Conservation (phyloP, 2,888 invertebrate genomes). For the Campopleginae sp. region DNA sequence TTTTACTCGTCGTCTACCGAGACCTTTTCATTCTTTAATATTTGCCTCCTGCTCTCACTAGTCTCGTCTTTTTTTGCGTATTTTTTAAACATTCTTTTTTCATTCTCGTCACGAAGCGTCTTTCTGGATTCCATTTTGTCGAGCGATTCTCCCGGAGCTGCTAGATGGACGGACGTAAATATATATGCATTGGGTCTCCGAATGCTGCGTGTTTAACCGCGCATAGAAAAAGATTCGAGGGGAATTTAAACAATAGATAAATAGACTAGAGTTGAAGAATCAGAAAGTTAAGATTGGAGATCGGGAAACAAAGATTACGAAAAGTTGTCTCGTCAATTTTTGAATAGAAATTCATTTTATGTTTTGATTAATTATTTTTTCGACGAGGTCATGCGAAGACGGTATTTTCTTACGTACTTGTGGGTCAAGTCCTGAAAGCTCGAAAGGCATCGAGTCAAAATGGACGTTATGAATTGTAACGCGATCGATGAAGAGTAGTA, state of each 20-base stretch:
- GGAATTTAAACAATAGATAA: constrained; percentile 51
- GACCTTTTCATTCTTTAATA: constrained; percentile 61
- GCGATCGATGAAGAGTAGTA: constrained; percentile 20
- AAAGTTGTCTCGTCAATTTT: constrained; percentile 11
- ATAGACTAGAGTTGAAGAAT: constrained; percentile 31
- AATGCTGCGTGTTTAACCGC: constrained; percentile 12
- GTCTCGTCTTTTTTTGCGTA: constrained; percentile 32
- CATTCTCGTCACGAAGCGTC: constrained; percentile 61
- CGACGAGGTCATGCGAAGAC: background rate
- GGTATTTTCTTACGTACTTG: background rate
- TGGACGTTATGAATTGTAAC: constrained; percentile 18
- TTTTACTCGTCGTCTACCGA: constrained; percentile 31
- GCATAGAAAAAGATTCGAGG: background rate
- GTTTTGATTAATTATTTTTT: background rate
- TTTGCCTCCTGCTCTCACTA: constrained; percentile 49
- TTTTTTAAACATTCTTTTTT: constrained; percentile 26
- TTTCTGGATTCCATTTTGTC: constrained; percentile 50
- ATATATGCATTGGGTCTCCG: constrained; percentile 15
- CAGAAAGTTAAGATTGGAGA: constrained; percentile 34
- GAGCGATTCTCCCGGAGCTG: constrained; percentile 38
- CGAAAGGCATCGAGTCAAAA: background rate
- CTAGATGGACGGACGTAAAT: constrained; percentile 22
- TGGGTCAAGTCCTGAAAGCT: background rate
- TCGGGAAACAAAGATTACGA: constrained; percentile 3
- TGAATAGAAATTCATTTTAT: constrained; percentile 23